Evolutionary conservation across 2,888 invertebrate genomes (phyloP), one percentile per base, ranked within the genome.

Genomic region (Eulithis testata): DNA sequence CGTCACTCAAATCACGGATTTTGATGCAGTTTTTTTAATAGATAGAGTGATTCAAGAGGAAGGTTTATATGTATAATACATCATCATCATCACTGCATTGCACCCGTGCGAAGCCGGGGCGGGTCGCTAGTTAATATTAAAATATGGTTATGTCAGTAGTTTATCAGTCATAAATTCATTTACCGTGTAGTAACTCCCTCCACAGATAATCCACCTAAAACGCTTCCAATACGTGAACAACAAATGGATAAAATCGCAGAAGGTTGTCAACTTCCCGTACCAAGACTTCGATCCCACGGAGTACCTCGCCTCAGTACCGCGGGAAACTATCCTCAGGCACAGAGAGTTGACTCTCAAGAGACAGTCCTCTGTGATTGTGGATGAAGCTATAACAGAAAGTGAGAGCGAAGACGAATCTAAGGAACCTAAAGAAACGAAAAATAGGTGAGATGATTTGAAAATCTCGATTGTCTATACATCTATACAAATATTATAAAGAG

Each of bases 161-260:
- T n/a, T n/a, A n/a, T n/a, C n/a, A n/a, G n/a, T n/a, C n/a, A n/a
- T n/a, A n/a, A n/a, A n/a, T n/a, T n/a, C n/a, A n/a, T n/a, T n/a
- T n/a, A n/a, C n/a, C n/a, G n/a, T n/a, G n/a, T n/a, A n/a, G n/a
- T n/a, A n/a, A n/a, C n/a, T n/a, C 7, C 11, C 8, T 49, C 11
- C 40, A n/a, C 87, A 98, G 98, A 97, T 98, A 80, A 95, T 98
- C 60, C 98, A 98, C 85, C 90, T 98, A 72, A 98, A 98, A 86
- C 95, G 98, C 2, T 98, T 98, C 91, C 98, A 98, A 85, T 97
- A 95, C 85, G 96, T 97, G 60, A 97, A 97, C 89, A 96, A 95
- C 82, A 96, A 97, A 80, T 98, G 98, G 98, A 97, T 98, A 31
- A 98, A 98, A 85, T 98, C 98, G 0, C 98, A 98, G 83, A 98